phyloP scores from a whole-genome alignment of 2,888 invertebrate genomes.

The Mimas tiliae region DNA sequence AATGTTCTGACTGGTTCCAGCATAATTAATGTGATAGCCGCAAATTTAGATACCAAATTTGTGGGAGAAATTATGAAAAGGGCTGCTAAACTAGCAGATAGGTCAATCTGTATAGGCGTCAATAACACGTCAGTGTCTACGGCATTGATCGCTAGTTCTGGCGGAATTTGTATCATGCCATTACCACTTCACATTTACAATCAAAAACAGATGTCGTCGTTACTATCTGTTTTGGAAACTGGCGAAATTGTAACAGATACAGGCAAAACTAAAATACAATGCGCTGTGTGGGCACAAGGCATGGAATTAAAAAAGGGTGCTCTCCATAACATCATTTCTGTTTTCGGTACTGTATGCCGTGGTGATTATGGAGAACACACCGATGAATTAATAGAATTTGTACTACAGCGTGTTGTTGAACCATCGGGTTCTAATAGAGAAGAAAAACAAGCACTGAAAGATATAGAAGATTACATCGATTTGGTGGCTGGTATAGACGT shows the following conservation, averaged over 20 bases:
- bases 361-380: slow-evolving; percentile 66
- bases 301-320: slow-evolving; percentile 69
- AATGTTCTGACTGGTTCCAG: slow-evolving; percentile 53
- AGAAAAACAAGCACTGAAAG: slow-evolving; percentile 56
- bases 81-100: slow-evolving; percentile 62
- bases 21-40: slow-evolving; percentile 67
- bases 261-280: slow-evolving; percentile 52
- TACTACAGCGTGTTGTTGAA: slow-evolving; percentile 57
- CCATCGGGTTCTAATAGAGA: slow-evolving; percentile 48
- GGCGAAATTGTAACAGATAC: slow-evolving; percentile 56
- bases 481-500: slow-evolving; percentile 64
- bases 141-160: slow-evolving; percentile 61
- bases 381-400: slow-evolving; percentile 67
- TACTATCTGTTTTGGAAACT: slow-evolving; percentile 66
- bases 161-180: slow-evolving; percentile 67
- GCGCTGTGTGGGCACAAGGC: slow-evolving; percentile 75
- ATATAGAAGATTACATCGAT: slow-evolving; percentile 62
- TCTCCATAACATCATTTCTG: slow-evolving; percentile 63
- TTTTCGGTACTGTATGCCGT: slow-evolving; percentile 69
- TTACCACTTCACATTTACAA: slow-evolving; percentile 68
- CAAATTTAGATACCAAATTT: slow-evolving; percentile 65
- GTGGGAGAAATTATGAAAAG: slow-evolving; percentile 64
- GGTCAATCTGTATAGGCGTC: slow-evolving; percentile 55
- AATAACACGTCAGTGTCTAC: slow-evolving; percentile 53
- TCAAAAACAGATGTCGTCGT: slow-evolving; percentile 58